Percentiles rank a stretch among this genome's conserved stretches.
These are phyloP conservation scores for Limnodromus scolopaceus DNA, from an alignment of 2,797 vertebrate species.

Conservation along the genomic window DNA sequence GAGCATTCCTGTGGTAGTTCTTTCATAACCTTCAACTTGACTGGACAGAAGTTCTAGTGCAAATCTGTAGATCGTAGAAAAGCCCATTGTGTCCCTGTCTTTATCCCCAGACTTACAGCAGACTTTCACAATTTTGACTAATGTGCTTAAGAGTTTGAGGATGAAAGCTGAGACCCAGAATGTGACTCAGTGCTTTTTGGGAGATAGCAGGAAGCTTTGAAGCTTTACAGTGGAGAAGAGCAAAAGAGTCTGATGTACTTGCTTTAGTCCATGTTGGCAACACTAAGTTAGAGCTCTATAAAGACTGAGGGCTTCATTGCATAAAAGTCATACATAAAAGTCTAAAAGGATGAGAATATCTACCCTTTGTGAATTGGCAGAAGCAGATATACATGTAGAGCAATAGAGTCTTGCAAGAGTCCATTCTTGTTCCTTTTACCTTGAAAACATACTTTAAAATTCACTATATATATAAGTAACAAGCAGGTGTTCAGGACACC, in stretches of 20 bases:
- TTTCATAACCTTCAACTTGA: background rate
- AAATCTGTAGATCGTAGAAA: background rate
- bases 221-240: background rate
- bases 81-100: background rate
- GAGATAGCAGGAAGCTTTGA: background rate
- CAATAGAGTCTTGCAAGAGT: background rate
- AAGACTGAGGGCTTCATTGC: background rate
- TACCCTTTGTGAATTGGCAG: background rate
- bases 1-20: background rate
- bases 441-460: background rate
- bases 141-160: background rate
- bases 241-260: background rate
- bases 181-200: background rate
- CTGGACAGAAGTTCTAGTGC: background rate
- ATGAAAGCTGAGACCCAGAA: background rate
- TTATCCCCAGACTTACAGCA: background rate
- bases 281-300: background rate
- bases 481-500: background rate
- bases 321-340: background rate
- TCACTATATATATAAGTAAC: background rate
- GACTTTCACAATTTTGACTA: background rate
- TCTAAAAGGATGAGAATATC: background rate
- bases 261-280: background rate
- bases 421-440: background rate
- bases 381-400: background rate